Conservation (phyloP, 1,140 invertebrate genomes). For the Drosophila repleta region DNA sequence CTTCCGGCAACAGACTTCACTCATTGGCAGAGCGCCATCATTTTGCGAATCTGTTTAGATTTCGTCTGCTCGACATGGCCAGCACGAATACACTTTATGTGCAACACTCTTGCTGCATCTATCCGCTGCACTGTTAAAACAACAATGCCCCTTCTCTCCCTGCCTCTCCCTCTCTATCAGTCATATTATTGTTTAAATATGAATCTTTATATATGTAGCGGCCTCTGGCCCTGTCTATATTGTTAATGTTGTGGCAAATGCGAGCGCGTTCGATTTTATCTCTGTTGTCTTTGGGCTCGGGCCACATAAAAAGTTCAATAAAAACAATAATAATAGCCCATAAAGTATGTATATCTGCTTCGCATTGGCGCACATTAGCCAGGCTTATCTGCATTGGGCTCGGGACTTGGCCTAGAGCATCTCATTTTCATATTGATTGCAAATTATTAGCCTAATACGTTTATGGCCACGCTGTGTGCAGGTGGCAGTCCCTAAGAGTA, state of each 20-base stretch:
- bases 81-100: constrained; percentile 69
- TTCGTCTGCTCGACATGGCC: constrained; percentile 52
- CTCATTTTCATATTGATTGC: constrained; percentile 70
- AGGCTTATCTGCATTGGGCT: constrained; percentile 38
- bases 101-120: constrained; percentile 53
- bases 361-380: constrained; percentile 20
- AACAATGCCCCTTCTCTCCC: not conserved
- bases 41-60: constrained; percentile 34
- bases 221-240: constrained; percentile 32
- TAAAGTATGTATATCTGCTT: constrained; percentile 33
- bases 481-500: not conserved
- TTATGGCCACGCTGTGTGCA: constrained; percentile 40
- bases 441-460: constrained; percentile 71
- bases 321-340: constrained; percentile 30
- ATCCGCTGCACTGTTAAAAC: not conserved
- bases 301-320: constrained; percentile 21
- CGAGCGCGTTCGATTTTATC: not conserved
- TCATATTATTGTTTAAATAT: constrained; percentile 49
- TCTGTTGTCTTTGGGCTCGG: not conserved
- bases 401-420: constrained; percentile 11
- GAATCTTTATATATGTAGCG: constrained; percentile 24
- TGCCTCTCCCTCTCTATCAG: not conserved
- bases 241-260: constrained; percentile 43
- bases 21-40: constrained; percentile 58
- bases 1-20: constrained; percentile 23